A percentile compares a stretch with the other conserved stretches of the same genome.
These are phyloP conservation scores for Steinernema feltiae DNA, from an alignment of 1,140 invertebrate genomes.

Conservation along the genomic window DNA sequence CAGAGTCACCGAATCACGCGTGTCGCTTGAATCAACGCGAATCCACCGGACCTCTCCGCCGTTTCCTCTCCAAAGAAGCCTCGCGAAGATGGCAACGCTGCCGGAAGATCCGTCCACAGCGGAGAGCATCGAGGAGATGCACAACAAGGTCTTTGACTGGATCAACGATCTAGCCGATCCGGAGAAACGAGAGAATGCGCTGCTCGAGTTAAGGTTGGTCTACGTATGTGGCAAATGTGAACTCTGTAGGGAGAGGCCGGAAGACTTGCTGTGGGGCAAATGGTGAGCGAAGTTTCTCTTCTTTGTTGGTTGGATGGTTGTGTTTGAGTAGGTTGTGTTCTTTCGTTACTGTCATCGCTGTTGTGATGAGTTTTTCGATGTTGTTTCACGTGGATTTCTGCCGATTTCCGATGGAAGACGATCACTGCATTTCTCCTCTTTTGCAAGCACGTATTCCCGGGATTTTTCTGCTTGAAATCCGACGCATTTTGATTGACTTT, in stretches of 20 bases:
- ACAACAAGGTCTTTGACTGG: conserved; percentile 71
- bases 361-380: too few relatives aligned
- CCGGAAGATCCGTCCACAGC: neutral
- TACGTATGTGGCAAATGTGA: neutral
- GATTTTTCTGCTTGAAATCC: too few relatives aligned
- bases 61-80: neutral
- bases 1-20: too few relatives aligned
- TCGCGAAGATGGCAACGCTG: neutral
- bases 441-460: too few relatives aligned
- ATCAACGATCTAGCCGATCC: conserved; percentile 89
- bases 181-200: conserved; percentile 86
- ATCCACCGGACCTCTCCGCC: neutral
- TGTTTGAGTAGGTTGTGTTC: too few relatives aligned
- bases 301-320: too few relatives aligned
- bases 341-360: too few relatives aligned
- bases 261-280: neutral
- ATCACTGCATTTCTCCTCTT: too few relatives aligned
- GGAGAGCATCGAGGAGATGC: neutral
- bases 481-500: too few relatives aligned
- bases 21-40: neutral
- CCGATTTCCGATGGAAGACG: too few relatives aligned
- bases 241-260: neutral
- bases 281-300: neutral
- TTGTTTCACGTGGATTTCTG: too few relatives aligned
- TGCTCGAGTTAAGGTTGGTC: conserved; percentile 76